These are phyloP conservation scores for Saguinus midas DNA, from an alignment of 2,113 vertebrate species.

Conservation along the genomic window DNA sequence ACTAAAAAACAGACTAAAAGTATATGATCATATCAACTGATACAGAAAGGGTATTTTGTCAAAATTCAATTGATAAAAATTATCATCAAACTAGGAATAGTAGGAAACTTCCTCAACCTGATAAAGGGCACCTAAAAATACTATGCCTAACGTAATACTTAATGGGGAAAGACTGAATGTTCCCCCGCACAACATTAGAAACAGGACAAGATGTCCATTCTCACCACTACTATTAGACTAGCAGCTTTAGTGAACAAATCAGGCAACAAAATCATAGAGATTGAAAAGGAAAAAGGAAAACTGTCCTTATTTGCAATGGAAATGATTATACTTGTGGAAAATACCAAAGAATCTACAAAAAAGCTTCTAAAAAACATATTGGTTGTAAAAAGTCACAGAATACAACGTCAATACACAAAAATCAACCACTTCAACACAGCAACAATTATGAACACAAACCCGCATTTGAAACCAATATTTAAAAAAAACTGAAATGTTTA, in stretches of 20 bases:
- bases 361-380: not conserved
- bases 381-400: not conserved
- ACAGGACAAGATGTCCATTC: not conserved
- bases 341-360: not conserved
- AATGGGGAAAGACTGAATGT: not conserved
- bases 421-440: not conserved
- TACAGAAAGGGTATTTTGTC: not conserved
- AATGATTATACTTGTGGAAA: not conserved
- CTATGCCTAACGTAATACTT: not conserved
- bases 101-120: not conserved
- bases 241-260: not conserved
- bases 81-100: not conserved
- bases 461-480: not conserved
- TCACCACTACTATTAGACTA: not conserved
- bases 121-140: not conserved
- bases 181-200: not conserved
- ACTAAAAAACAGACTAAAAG: not conserved
- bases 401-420: not conserved
- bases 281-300: not conserved
- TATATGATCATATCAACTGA: not conserved
- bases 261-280: not conserved
- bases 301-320: not conserved
- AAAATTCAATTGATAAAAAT: not conserved
- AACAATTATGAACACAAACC: too few relatives aligned
- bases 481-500: not conserved